phyloP scores from a whole-genome alignment of 2,797 vertebrate species.

The Myiothlypis chrysogaster region DNA sequence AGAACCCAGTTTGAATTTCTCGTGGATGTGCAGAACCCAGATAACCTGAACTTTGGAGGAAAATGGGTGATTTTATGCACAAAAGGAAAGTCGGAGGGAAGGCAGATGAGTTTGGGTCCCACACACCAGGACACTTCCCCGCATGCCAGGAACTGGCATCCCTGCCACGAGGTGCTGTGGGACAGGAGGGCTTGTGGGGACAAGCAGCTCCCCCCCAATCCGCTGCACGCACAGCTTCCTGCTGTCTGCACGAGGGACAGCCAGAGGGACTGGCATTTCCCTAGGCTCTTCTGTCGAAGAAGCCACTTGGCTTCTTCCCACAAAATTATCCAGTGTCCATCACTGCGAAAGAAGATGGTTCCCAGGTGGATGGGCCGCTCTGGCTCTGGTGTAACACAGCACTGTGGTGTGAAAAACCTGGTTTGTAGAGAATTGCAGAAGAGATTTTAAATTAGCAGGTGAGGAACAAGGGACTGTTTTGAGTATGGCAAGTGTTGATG shows the following conservation, averaged over 20 bases:
- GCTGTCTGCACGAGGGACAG: background rate
- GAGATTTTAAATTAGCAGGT: background rate
- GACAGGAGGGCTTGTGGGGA: background rate
- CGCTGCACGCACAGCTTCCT: background rate
- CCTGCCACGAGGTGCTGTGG: background rate
- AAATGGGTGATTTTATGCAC: background rate
- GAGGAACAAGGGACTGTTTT: background rate
- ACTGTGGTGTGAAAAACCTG: background rate
- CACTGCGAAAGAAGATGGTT: background rate
- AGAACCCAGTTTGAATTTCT: background rate
- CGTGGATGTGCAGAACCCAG: background rate
- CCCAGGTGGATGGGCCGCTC: accelerated
- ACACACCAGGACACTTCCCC: background rate
- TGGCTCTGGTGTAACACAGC: background rate
- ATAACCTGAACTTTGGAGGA: background rate
- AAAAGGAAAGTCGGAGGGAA: background rate
- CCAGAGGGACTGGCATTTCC: background rate
- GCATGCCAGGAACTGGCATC: background rate
- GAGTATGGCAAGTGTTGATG: background rate
- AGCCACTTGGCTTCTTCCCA: background rate
- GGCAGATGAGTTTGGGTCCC: background rate
- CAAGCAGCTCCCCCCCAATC: background rate
- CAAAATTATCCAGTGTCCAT: background rate
- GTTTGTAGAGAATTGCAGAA: background rate
- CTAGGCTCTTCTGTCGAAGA: background rate